phyloP scores from a whole-genome alignment of 1,140 invertebrate genomes.

The Lepidostoma basale region DNA sequence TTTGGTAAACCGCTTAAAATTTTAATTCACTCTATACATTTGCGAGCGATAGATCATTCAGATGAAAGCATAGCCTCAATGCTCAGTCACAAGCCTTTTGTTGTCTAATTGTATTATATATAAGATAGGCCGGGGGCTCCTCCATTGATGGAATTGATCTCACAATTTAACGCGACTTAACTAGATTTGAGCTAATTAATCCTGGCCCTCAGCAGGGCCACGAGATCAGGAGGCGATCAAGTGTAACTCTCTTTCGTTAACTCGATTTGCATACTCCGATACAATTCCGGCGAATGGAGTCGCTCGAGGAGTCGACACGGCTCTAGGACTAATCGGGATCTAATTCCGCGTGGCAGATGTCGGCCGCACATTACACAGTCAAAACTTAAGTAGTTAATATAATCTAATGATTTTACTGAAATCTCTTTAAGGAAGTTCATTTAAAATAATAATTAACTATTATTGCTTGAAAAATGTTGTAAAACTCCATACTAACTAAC shows the following conservation, averaged over 20 bases:
- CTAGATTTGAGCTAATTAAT: conserved; percentile 15
- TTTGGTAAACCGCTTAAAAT: no score
- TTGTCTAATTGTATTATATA: no score
- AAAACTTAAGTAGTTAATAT: no score
- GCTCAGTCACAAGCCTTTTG: no score
- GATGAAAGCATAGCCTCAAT: no score
- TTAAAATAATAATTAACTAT: no score
- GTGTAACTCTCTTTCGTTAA: conserved; percentile 31
- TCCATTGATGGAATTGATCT: conserved; percentile 1
- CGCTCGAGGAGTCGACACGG: not conserved
- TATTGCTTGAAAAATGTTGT: no score
- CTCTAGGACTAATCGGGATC: conserved; percentile 10
- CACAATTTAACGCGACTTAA: conserved; percentile 17
- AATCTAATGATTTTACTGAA: no score
- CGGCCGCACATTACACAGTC: not conserved
- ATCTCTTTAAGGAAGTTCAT: no score
- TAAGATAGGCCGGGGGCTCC: not conserved
- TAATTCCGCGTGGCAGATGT: not conserved
- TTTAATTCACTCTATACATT: no score
- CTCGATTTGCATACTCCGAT: conserved; percentile 35
- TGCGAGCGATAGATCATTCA: no score
- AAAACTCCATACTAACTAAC: no score
- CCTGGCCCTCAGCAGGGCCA: not conserved
- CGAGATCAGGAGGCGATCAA: conserved; percentile 23
- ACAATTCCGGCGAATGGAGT: conserved; percentile 17